Base-by-base conservation (phyloP, 2,888 invertebrate genomes). In the Phragmatobia fuliginosa region DNA sequence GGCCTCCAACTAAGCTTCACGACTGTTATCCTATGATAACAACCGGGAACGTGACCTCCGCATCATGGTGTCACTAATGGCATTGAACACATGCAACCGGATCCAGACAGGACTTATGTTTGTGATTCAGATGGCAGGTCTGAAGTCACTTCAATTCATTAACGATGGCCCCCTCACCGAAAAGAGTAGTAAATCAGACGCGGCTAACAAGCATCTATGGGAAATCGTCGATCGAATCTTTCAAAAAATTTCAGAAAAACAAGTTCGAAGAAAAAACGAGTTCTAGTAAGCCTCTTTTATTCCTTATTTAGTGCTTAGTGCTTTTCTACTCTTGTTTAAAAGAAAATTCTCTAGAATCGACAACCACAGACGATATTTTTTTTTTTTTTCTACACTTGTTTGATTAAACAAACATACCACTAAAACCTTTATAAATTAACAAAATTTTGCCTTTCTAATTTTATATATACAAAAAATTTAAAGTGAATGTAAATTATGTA, bases 121-220 rank as follows among this genome's bases (percentile, higher is more conserved):
- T 58, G 33, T 36, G 41, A 66, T 62, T 33, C 49, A 70, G 31
- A 18, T 70, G n/a, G 59, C 49, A n/a, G 66, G 52, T 16, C 4
- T 70, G 45, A 70, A 70, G 32, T 62, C 70, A 7, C 61, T 70
- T 7, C 33, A 61, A 28, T 52, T 69, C 36, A 21, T 69, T 14
- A 36, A 60, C 3, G 41, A 52, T 52, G 60, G 28, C n/a, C 21
- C 45, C 21, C 45, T 49, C 2, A 49, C 45, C 10, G 66, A 58
- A 59, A 58, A 41, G n/a, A 25, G 58, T n/a, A 31, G 32, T 0
- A 8, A 49, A 49, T 49, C n/a, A 7, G 33, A 38, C 0, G 2
- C 6, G 18, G 56, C 36, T 11, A 65, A 65, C 28, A 38, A 65
- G 10, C 33, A 21, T 25, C 28, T 65, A 28, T 65, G 65, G 65